A percentile compares a stretch with the other conserved stretches of the same genome.
Conservation (phyloP, 2,888 invertebrate genomes). For the Spatulosminthurus flaviceps region DNA sequence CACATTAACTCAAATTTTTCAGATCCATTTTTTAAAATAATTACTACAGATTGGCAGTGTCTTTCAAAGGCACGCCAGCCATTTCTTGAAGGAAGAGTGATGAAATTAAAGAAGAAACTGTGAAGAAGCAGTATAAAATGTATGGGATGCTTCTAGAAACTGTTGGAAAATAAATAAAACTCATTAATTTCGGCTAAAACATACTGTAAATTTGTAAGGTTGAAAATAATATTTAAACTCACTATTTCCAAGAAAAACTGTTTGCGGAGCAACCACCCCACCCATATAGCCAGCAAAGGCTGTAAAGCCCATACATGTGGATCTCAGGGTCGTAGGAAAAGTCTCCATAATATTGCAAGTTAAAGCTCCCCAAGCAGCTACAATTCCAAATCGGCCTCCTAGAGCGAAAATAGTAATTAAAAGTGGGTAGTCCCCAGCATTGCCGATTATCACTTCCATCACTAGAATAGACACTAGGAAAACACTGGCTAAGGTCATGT, state of each 20-base stretch:
- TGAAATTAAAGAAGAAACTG: slow-evolving; percentile 42
- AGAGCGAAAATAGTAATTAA: slow-evolving; percentile 45
- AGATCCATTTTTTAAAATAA: neutral
- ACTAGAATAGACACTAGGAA: slow-evolving; percentile 53
- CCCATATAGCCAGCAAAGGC: slow-evolving; percentile 56
- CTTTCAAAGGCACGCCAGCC: slow-evolving; percentile 54
- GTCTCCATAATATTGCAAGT: slow-evolving; percentile 58
- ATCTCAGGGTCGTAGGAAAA: slow-evolving; percentile 58
- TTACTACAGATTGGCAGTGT: slow-evolving; percentile 19
- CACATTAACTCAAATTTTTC: neutral
- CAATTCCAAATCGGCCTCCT: slow-evolving; percentile 44
- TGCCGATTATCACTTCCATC: slow-evolving; percentile 20
- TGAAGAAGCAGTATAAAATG: slow-evolving; percentile 53
- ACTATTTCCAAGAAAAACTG: slow-evolving; percentile 57
- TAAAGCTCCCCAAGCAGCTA: slow-evolving; percentile 53
- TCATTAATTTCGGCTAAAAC: too few relatives aligned
- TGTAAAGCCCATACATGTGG: slow-evolving; percentile 56
- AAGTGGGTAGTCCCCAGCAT: slow-evolving; percentile 11
- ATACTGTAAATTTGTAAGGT: neutral
- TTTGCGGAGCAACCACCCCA: slow-evolving; percentile 60
- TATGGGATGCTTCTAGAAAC: slow-evolving; percentile 58
- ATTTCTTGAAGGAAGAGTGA: slow-evolving; percentile 54
- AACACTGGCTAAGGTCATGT: slow-evolving; percentile 49
- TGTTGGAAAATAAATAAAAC: slow-evolving; percentile 39
- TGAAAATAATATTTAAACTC: slow-evolving; percentile 25